Evolutionary conservation across 2,797 vertebrate species (phyloP), one percentile per base, ranked within the genome.

Genomic region (Tarsius wallacei): DNA sequence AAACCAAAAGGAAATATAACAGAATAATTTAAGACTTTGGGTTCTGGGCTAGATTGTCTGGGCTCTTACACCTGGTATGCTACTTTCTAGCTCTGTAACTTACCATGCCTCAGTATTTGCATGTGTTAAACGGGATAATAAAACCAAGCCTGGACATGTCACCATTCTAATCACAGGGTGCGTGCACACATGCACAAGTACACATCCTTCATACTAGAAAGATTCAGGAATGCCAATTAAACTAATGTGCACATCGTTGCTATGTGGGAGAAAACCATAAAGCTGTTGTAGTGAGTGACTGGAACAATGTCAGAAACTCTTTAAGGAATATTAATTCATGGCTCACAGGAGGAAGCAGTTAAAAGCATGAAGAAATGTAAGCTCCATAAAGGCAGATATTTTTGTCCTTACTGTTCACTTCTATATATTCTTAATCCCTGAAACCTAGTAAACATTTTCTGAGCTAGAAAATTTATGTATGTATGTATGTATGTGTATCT

Each of bases 61-160:
- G n/a, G 55, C 16, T 74, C 68, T 71, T 77, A 87, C 28, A 66
- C 53, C 7, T 82, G 1, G 63, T 81, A 77, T 51, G 26, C 36
- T 63, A 57, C 26, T 55, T 87, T 93, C 68, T 71, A 82, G 57
- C 15, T 93, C 21, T 95, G 3, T 49, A 96, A 91, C 33, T 36
- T 33, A 71, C 57, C 57, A 26, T 85, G 36, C 31, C 53, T 88
- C 36, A 28, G 24, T 53, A 77, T 82, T 93, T 33, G 47, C 31
- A 64, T 74, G 21, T 64, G n/a, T 88, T 59, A 51, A 90, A 94
- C 5, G 68, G 57, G 7, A 61, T 55, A 64, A 90, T 59, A 33
- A 33, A 53, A 31, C 33, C 5, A 78, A 66, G n/a, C 33, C 36
- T 36, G n/a, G n/a, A 70, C 17, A 70, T n/a, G 66, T 36, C n/a